Base-by-base conservation (phyloP, 2,888 invertebrate species). In the Xylota sylvarum region DNA sequence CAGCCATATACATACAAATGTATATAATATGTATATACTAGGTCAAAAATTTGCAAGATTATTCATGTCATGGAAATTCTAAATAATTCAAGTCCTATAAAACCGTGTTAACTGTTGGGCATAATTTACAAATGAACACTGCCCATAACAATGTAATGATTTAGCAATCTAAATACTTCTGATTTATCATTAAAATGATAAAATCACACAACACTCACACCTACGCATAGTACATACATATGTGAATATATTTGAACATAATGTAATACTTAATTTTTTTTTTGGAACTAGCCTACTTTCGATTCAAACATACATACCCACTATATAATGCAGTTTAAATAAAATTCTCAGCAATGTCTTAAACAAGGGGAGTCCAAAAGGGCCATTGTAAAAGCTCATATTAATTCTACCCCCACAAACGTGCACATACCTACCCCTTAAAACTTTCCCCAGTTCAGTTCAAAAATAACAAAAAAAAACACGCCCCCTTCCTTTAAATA, bases 381-480 rank as follows among this genome's bases (percentile, higher is more conserved):
- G 23, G 4, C 32, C n/a, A 30, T 12, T 2, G 7, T 30, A 17
- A 35, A 56, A 56, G 56, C 56, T 56, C 14, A 2, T 30, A 3
- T 5, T 2, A 37, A 37, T 7, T 10, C 1, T 37, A 37, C 10
- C 12, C 37, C 14, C 6, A 5, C 30, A 58, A 12, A 37, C 12
- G 19, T 12, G 14, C 9, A 37, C 7, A 58, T 35, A 37, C 2
- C 17, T 60, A n/a, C 40, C 60, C 60, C 60, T 23, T 10, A 40
- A 23, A 6, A 60, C 7, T 2, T 78, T 70, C 78, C 43, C 78
- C 69, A 32, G 12, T n/a, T 35, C 0, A 14, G 6, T 37, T 46
- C 3, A 43, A 64, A 64, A 46, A 23, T 23, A 19, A 12, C n/a
- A 2, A 14, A 27, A 40, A 32, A 37, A 10, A 60, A 12, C 35